A percentile compares a stretch with the other conserved stretches of the same genome.
phyloP scores from a whole-genome alignment of 2,888 invertebrate species.

The Calliphora vomitoria region DNA sequence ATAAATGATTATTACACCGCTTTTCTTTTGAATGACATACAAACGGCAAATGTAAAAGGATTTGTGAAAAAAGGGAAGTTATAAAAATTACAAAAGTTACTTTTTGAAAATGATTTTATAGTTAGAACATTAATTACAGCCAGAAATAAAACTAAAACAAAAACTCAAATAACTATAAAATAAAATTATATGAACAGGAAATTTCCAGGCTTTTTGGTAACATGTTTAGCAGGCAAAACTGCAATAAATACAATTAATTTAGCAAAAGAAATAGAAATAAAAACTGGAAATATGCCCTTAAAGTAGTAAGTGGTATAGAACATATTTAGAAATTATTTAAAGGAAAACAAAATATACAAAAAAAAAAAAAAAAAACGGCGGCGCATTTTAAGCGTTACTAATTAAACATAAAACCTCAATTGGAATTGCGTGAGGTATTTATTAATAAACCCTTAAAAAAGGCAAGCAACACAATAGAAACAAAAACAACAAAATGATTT shows the following conservation, averaged over 20 bases:
- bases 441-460: slow-evolving; percentile 66
- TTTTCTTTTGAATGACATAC: slow-evolving; percentile 5
- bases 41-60: slow-evolving; percentile 6
- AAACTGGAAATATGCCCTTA: not conserved
- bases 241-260: slow-evolving; percentile 21
- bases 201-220: not conserved
- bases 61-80: not conserved
- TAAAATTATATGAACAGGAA: slow-evolving; percentile 53
- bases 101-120: slow-evolving; percentile 13
- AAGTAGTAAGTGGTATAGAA: not conserved
- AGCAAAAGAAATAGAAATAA: not conserved
- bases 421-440: slow-evolving; percentile 67
- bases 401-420: slow-evolving; percentile 70
- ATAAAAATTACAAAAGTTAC: slow-evolving; percentile 19
- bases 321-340: not conserved
- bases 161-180: not conserved
- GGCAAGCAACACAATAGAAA: slow-evolving; percentile 24
- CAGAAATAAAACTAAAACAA: not conserved
- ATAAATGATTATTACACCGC: slow-evolving; percentile 61
- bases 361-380: slow-evolving; percentile 4
- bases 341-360: too few species aligned
- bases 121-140: slow-evolving; percentile 7
- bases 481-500: slow-evolving; percentile 43
- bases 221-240: not conserved
- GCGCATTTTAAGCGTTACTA: slow-evolving; percentile 66